Evolutionary conservation across 1,140 invertebrate genomes (phyloP).

Genomic region (Magallana gigas): DNA sequence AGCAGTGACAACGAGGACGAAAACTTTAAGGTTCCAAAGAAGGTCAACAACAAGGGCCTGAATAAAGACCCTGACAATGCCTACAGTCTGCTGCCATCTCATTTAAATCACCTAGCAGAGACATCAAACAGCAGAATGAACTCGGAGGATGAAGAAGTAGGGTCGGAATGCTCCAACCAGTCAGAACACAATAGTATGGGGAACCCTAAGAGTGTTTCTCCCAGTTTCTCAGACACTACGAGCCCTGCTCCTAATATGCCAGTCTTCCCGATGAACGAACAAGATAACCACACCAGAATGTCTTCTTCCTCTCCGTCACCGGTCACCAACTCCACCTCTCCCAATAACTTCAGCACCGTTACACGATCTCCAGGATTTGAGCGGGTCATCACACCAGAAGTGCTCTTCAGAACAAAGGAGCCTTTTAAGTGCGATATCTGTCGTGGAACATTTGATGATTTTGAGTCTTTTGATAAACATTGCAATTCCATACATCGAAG

Average conservation of each 20-base stretch:
- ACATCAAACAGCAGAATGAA: not conserved
- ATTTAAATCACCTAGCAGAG: not conserved
- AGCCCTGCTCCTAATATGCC: not conserved
- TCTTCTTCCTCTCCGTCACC: not conserved
- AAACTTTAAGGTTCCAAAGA: not conserved
- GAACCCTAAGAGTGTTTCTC: slow-evolving; percentile 15
- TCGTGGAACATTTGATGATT: slow-evolving; percentile 61
- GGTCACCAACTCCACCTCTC: not conserved
- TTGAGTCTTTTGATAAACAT: slow-evolving; percentile 68
- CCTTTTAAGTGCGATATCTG: slow-evolving; percentile 67
- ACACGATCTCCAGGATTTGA: slow-evolving; percentile 64
- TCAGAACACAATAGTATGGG: slow-evolving; percentile 30
- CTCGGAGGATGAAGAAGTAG: slow-evolving; percentile 19
- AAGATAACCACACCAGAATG: not conserved
- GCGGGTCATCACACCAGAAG: slow-evolving; percentile 66
- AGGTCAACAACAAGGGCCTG: not conserved
- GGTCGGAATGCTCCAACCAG: slow-evolving; percentile 27
- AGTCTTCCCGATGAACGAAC: slow-evolving; percentile 43
- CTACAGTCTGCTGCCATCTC: not conserved
- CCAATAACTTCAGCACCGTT: slow-evolving; percentile 18
- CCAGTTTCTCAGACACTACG: slow-evolving; percentile 13
- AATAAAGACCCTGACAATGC: not conserved
- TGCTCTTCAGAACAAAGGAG: slow-evolving; percentile 62
- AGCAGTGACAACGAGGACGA: slow-evolving; percentile 17
- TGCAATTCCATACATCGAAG: slow-evolving; percentile 66